These are phyloP conservation scores for Pseudeuparius sepicola DNA, from an alignment of 2,888 invertebrate genomes.

Conservation along the genomic window DNA sequence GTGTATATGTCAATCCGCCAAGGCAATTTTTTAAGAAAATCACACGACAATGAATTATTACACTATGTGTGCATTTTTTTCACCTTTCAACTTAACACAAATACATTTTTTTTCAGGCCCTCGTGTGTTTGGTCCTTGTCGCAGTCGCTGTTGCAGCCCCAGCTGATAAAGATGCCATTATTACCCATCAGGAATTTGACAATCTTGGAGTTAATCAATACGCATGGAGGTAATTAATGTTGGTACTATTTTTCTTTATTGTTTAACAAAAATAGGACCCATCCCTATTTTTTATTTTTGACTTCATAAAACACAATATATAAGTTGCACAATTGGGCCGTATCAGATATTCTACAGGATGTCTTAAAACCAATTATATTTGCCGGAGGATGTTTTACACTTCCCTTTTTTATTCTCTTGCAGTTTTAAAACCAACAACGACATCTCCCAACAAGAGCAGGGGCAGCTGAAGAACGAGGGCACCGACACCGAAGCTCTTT, in stretches of 20 bases:
- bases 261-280: too few species aligned
- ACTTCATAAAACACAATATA: too few species aligned
- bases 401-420: not conserved
- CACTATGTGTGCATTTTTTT: too few species aligned
- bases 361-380: too few species aligned
- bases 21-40: too few species aligned
- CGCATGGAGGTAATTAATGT: conserved; percentile 29
- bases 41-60: too few species aligned
- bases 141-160: conserved; percentile 29
- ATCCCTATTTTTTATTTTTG: too few species aligned
- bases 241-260: too few species aligned
- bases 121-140: conserved; percentile 27
- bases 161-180: conserved; percentile 27
- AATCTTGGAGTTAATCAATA: conserved; percentile 32
- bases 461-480: conserved; percentile 51
- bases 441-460: conserved; percentile 51
- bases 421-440: conserved; percentile 57
- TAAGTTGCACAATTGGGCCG: not conserved
- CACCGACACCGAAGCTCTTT: conserved; percentile 51
- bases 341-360: too few species aligned
- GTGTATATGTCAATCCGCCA: too few species aligned
- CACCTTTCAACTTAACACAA: too few species aligned
- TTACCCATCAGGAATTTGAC: conserved; percentile 30
- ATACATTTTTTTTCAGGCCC: conserved; percentile 26
- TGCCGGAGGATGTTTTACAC: too few species aligned